Conservation (phyloP, 2,888 invertebrate genomes). For the Netelia fuscicornis region DNA sequence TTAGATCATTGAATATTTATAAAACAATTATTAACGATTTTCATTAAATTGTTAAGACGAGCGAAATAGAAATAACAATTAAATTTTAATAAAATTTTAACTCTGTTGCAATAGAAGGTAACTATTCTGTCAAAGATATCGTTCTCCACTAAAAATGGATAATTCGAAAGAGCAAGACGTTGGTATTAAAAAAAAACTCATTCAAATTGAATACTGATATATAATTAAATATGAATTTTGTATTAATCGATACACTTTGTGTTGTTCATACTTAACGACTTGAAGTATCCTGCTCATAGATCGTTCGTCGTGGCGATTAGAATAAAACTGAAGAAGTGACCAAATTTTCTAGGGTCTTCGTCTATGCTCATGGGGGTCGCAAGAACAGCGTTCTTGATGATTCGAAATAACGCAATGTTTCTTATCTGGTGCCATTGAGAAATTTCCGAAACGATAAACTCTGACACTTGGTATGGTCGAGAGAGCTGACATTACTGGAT, state of each 20-base stretch:
- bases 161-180: too few relatives aligned
- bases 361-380: conserved; percentile 34
- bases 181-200: background rate
- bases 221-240: background rate
- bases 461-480: conserved; percentile 27
- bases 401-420: conserved; percentile 1
- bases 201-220: background rate
- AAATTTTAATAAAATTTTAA: too few relatives aligned
- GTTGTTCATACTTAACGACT: conserved; percentile 73
- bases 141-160: too few relatives aligned
- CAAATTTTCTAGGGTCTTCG: conserved; percentile 45
- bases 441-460: conserved; percentile 63
- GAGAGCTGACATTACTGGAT: conserved; percentile 17
- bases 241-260: background rate
- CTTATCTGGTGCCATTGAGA: conserved; percentile 58
- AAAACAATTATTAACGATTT: background rate
- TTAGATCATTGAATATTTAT: background rate
- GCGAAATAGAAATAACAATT: too few relatives aligned
- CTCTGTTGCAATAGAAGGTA: too few relatives aligned
- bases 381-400: conserved; percentile 19
- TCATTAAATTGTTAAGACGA: too few relatives aligned
- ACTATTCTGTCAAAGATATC: too few relatives aligned
- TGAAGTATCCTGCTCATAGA: conserved; percentile 73
- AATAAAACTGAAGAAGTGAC: conserved; percentile 64
- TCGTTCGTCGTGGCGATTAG: conserved; percentile 55